These are phyloP conservation scores for Laterallus jamaicensis DNA, from an alignment of 2,113 vertebrate genomes.

Conservation along the genomic window DNA sequence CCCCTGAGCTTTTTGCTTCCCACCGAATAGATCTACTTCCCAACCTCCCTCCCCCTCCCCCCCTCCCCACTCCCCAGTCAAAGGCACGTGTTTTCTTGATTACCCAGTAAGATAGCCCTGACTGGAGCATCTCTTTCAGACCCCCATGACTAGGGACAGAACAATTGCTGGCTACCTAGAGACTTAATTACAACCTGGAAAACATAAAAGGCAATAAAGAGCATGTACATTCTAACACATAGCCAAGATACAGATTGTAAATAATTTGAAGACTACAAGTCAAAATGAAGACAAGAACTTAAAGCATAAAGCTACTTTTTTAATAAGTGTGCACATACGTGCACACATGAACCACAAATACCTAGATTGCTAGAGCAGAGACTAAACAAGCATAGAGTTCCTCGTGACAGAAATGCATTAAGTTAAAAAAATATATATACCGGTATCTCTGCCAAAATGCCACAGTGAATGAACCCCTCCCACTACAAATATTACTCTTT, in stretches of 20 bases:
- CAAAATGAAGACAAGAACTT: background rate
- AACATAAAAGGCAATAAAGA: background rate
- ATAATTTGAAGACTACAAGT: background rate
- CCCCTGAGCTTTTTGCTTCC: background rate
- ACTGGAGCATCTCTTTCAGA: background rate
- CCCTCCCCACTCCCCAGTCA: background rate
- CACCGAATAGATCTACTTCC: background rate
- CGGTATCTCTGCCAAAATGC: background rate
- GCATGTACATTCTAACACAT: fast-evolving
- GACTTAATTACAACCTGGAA: background rate
- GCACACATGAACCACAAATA: background rate
- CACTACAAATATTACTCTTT: background rate
- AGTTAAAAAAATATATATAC: background rate
- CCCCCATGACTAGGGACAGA: background rate
- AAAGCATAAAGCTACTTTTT: background rate
- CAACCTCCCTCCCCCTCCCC: too few species aligned
- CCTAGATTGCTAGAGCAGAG: background rate
- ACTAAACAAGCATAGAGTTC: background rate
- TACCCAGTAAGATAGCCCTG: background rate
- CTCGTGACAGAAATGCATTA: background rate
- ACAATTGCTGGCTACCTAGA: background rate
- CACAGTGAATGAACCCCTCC: background rate
- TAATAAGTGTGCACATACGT: background rate
- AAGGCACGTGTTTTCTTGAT: background rate
- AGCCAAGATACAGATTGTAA: background rate